phyloP scores from a whole-genome alignment of 2,888 invertebrate genomes.

The Acleris sparsana region DNA sequence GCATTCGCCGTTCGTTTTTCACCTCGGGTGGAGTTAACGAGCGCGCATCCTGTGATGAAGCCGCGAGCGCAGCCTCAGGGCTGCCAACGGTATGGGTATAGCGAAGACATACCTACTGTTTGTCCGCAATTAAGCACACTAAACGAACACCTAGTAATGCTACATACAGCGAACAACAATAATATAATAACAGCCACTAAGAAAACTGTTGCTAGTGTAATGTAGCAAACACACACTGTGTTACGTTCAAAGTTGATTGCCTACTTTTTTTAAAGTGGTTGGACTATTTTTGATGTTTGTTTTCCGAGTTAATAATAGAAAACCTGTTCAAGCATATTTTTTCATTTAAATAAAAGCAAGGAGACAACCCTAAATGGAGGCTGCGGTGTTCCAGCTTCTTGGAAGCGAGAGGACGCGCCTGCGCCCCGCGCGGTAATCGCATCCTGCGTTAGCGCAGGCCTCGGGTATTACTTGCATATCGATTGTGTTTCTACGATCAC shows the following conservation, averaged over 20 bases:
- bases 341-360: too few species aligned
- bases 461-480: slow-evolving; percentile 19
- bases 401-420: slow-evolving; percentile 55
- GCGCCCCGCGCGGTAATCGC: slow-evolving; percentile 54
- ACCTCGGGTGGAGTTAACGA: slow-evolving; percentile 72
- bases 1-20: slow-evolving; percentile 65
- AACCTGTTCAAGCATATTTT: too few species aligned
- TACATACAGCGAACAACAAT: too few species aligned
- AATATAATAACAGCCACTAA: too few species aligned
- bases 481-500: slow-evolving; percentile 14
- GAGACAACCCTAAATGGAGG: slow-evolving; percentile 49
- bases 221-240: too few species aligned
- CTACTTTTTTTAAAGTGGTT: not conserved
- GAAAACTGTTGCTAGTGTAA: too few species aligned
- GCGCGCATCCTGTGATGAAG: slow-evolving; percentile 72
- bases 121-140: too few species aligned
- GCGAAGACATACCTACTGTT: too few species aligned
- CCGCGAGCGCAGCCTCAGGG: slow-evolving; percentile 61
- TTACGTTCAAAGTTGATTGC: not conserved
- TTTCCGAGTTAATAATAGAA: too few species aligned
- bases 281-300: too few species aligned
- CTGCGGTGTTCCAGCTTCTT: slow-evolving; percentile 69
- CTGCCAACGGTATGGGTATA: slow-evolving; percentile 6
- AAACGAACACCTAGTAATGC: too few species aligned
- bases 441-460: slow-evolving; percentile 52